These are phyloP conservation scores for Merodon equestris DNA, from an alignment of 2,888 invertebrate species.

Conservation along the genomic window DNA sequence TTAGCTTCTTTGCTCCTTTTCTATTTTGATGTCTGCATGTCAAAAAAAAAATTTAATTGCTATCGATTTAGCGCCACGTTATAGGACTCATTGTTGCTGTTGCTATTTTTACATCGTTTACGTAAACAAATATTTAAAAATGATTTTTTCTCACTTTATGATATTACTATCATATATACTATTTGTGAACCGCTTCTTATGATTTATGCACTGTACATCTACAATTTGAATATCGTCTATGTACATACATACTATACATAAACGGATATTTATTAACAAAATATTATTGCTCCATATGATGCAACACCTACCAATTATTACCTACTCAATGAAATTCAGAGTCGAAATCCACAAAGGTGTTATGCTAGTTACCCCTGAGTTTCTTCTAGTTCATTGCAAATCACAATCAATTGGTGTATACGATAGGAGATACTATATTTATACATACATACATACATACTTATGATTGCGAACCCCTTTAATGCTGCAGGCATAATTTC, in stretches of 20 bases:
- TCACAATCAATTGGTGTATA: constrained; percentile 19
- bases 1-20: constrained; percentile 22
- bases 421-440: constrained; percentile 30
- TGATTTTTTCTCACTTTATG: no score
- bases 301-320: constrained; percentile 31
- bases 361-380: constrained; percentile 34
- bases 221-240: no score
- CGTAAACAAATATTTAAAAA: not conserved
- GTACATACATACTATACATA: constrained; percentile 1
- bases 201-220: no score
- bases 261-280: constrained; percentile 5
- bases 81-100: not conserved
- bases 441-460: not conserved
- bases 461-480: not conserved
- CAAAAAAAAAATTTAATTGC: constrained; percentile 50
- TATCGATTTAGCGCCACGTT: constrained; percentile 51
- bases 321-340: constrained; percentile 54
- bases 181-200: no score
- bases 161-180: no score
- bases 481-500: constrained; percentile 31
- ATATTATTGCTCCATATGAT: constrained; percentile 39
- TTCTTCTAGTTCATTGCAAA: constrained; percentile 19
- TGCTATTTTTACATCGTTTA: not conserved
- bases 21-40: constrained; percentile 41
- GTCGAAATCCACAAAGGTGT: constrained; percentile 51